These are phyloP conservation scores for Labia minor DNA, from an alignment of 2,888 invertebrate species.

Conservation along the genomic window DNA sequence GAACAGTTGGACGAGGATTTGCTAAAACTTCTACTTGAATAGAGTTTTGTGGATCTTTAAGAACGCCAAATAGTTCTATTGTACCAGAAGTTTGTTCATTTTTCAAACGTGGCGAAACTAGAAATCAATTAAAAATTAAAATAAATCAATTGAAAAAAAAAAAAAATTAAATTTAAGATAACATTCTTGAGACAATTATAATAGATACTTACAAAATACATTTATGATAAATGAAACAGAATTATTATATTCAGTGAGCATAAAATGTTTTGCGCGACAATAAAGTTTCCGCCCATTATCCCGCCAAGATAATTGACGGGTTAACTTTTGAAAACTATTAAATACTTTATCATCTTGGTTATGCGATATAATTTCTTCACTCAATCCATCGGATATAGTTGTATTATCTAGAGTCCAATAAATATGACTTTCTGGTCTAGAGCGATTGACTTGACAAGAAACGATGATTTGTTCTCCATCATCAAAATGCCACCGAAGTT, in stretches of 20 bases:
- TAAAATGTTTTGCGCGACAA: conserved; percentile 59
- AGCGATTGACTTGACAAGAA: background rate
- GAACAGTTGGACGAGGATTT: conserved; percentile 57
- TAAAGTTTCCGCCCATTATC: conserved; percentile 54
- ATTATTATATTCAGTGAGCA: conserved; percentile 35
- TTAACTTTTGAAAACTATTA: conserved; percentile 55
- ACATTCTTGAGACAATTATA: too few relatives aligned
- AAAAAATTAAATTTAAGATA: too few relatives aligned
- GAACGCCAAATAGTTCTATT: conserved; percentile 60
- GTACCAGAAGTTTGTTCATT: conserved; percentile 32
- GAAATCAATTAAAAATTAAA: conserved; percentile 21
- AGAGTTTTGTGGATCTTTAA: conserved; percentile 56
- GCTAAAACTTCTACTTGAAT: conserved; percentile 62
- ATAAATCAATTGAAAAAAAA: background rate
- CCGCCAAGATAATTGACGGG: conserved; percentile 47
- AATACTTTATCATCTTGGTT: conserved; percentile 41
- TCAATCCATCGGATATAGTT: conserved; percentile 44
- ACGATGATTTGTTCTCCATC: background rate
- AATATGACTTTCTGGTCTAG: background rate
- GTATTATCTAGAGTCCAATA: background rate
- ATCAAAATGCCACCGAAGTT: background rate
- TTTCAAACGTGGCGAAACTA: conserved; percentile 54
- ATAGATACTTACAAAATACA: conserved; percentile 47
- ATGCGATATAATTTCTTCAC: conserved; percentile 31
- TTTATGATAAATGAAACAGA: conserved; percentile 36